These are phyloP conservation scores for Limanda limanda DNA, from an alignment of 2,113 vertebrate genomes.

Conservation along the genomic window DNA sequence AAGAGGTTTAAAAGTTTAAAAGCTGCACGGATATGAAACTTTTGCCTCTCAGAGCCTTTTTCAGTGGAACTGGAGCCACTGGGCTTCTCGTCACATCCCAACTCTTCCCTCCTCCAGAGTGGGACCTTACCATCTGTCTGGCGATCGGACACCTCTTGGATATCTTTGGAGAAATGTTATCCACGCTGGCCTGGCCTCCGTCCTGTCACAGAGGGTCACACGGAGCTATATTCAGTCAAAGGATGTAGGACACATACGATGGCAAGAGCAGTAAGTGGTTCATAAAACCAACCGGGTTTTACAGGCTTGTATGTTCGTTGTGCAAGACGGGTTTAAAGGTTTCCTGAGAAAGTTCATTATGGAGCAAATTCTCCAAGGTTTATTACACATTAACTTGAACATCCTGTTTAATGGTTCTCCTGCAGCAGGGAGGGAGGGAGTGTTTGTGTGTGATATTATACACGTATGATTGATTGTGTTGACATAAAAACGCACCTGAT, in stretches of 20 bases:
- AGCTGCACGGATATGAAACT: neutral
- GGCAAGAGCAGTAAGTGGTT: neutral
- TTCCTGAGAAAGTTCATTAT: neutral
- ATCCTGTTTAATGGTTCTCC: slow-evolving; percentile 40
- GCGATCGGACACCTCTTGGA: slow-evolving; percentile 69
- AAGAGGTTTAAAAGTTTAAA: neutral
- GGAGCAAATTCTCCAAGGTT: slow-evolving; percentile 2
- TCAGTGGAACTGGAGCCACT: neutral
- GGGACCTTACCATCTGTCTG: slow-evolving; percentile 75
- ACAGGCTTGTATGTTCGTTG: neutral
- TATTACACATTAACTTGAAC: slow-evolving; percentile 50
- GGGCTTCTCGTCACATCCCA: neutral
- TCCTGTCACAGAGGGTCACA: slow-evolving; percentile 68
- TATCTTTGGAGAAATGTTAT: slow-evolving; percentile 73
- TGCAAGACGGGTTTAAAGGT: neutral
- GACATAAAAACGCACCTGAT: slow-evolving; percentile 3
- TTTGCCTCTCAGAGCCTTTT: neutral
- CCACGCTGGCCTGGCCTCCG: slow-evolving; percentile 59
- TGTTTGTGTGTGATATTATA: neutral
- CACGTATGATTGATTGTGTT: slow-evolving; percentile 11
- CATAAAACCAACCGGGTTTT: neutral
- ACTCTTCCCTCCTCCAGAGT: neutral
- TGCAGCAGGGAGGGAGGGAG: neutral
- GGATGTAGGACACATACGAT: neutral
- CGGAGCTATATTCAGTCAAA: slow-evolving; percentile 33